Conservation (phyloP, 2,113 vertebrate species). For the Telmatochromis bifrenatus region DNA sequence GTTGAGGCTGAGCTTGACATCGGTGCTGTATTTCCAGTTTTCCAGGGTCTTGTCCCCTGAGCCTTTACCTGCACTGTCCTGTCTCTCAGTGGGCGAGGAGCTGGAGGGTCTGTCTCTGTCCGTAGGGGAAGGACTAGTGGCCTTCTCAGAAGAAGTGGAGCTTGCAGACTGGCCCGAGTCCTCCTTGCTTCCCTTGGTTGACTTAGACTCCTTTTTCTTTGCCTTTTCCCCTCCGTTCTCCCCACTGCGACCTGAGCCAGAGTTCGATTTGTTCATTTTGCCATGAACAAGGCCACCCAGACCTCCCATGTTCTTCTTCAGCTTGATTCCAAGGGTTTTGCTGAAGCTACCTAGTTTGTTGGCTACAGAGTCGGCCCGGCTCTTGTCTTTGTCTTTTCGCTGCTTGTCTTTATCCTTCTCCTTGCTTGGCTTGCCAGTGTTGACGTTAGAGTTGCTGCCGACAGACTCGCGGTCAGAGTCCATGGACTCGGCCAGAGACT, state of each 20-base stretch:
- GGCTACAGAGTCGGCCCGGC: constrained; percentile 90
- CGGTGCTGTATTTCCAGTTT: constrained; percentile 96
- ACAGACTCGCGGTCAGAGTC: constrained; percentile 96
- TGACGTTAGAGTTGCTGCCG: constrained; percentile 95
- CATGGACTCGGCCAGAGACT: constrained; percentile 94
- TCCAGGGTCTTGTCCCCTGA: constrained; percentile 79
- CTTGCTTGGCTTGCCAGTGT: constrained; percentile 83
- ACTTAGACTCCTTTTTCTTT: constrained; percentile 71
- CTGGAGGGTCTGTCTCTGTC: constrained; percentile 81
- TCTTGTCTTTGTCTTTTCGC: constrained; percentile 95
- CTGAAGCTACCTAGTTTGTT: constrained; percentile 98
- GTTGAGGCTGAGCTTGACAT: constrained; percentile 97
- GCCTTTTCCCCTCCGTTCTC: constrained; percentile 52
- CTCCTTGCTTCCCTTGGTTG: constrained; percentile 82
- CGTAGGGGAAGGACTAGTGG: constrained; percentile 87
- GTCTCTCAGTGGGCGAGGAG: constrained; percentile 66
- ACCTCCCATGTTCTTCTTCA: constrained; percentile 98
- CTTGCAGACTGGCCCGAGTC: constrained; percentile 88
- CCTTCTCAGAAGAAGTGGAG: constrained; percentile 91
- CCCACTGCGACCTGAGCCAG: constrained; percentile 61
- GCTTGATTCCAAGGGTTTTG: constrained; percentile 94
- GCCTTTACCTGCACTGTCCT: constrained; percentile 60
- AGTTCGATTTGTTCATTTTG: constrained; percentile 88
- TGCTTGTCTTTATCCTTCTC: constrained; percentile 94
- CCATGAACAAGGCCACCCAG: constrained; percentile 93